These are phyloP conservation scores for Alectura lathami DNA, from an alignment of 2,113 vertebrate species.

Conservation along the genomic window DNA sequence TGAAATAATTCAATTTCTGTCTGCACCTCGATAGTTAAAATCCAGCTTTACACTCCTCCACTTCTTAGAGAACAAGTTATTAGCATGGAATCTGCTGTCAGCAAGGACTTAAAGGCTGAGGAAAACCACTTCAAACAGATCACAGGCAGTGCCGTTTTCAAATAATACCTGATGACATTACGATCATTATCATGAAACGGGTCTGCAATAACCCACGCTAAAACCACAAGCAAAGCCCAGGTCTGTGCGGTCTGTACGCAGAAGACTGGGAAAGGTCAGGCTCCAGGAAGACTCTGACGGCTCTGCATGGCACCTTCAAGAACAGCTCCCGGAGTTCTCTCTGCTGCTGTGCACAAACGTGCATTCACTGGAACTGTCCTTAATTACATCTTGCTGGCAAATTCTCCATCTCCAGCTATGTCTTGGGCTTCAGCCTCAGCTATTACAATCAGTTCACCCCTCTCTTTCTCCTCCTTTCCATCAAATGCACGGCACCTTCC, in stretches of 20 bases:
- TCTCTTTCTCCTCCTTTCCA: background rate
- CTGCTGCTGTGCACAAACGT: background rate
- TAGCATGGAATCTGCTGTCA: slow-evolving; percentile 25
- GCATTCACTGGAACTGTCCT: background rate
- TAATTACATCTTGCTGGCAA: background rate
- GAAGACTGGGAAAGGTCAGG: slow-evolving; percentile 4
- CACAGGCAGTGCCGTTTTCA: slow-evolving; percentile 28
- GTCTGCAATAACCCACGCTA: slow-evolving; percentile 43
- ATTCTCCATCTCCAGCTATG: background rate
- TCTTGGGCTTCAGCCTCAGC: background rate
- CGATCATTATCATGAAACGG: slow-evolving; percentile 49
- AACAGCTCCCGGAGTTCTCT: background rate
- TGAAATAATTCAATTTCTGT: background rate
- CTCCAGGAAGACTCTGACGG: background rate
- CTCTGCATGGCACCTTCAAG: background rate
- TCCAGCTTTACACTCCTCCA: background rate
- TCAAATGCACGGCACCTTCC: background rate
- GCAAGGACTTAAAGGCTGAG: slow-evolving; percentile 30
- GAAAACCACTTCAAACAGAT: slow-evolving; percentile 70
- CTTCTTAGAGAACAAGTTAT: background rate
- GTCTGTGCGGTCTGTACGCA: background rate
- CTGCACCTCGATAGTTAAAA: background rate
- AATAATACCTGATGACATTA: slow-evolving; percentile 57
- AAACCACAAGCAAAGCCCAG: slow-evolving; percentile 55
- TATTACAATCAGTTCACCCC: background rate